Conservation (phyloP, 2,113 vertebrate species). For the Syrmaticus mikado region DNA sequence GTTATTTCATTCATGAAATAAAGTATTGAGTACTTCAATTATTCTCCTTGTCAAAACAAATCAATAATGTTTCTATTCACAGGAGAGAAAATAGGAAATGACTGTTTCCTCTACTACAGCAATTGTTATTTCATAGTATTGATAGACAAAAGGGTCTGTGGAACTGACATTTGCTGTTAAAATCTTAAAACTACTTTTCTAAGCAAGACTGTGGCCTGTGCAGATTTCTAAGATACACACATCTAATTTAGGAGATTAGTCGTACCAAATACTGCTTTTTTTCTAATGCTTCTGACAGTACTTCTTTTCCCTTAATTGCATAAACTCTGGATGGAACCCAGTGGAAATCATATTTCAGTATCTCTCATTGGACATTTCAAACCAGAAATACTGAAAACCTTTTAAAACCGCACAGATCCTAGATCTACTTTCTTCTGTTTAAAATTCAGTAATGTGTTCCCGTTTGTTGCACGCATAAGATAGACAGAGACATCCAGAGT, state of each 20-base stretch:
- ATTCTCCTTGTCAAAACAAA: constrained; percentile 41
- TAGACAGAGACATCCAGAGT: neutral
- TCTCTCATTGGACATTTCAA: neutral
- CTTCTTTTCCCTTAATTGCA: neutral
- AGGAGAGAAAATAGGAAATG: constrained; percentile 14
- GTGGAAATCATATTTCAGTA: neutral
- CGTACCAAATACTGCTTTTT: neutral
- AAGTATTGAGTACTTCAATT: constrained; percentile 30
- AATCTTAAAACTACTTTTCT: constrained; percentile 37
- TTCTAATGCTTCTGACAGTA: neutral
- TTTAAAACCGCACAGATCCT: neutral
- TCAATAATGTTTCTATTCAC: constrained; percentile 49
- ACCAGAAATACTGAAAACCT: neutral
- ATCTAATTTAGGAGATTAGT: constrained; percentile 19
- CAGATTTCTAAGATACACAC: neutral
- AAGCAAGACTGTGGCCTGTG: neutral
- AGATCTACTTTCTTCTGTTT: neutral
- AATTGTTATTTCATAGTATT: neutral
- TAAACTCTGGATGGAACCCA: neutral
- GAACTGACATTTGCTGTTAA: constrained; percentile 5
- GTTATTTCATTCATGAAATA: constrained; percentile 47
- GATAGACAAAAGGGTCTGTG: neutral
- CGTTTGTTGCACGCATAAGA: neutral
- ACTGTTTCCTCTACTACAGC: constrained; percentile 7
- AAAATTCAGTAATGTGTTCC: neutral